phyloP scores from a whole-genome alignment of 2,888 invertebrate species.

The Calephelis perditalis region DNA sequence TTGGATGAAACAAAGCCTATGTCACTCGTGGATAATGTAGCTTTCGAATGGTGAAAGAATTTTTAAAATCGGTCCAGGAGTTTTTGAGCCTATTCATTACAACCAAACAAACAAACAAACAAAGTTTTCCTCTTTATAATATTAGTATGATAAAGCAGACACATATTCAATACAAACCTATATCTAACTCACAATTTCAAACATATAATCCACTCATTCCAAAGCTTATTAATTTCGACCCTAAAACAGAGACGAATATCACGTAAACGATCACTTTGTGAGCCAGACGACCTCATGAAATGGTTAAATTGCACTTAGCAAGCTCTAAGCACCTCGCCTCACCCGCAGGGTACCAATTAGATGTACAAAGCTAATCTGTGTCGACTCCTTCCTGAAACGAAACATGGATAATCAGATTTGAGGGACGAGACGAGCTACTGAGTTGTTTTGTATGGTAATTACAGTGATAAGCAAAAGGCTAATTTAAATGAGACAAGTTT shows the following conservation, averaged over 20 bases:
- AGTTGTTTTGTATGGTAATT: neutral
- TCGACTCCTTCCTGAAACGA: conserved; percentile 38
- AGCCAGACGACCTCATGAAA: conserved; percentile 23
- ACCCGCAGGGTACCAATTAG: conserved; percentile 30
- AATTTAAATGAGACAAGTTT: neutral
- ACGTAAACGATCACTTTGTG: conserved; percentile 36
- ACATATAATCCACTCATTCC: conserved; percentile 10
- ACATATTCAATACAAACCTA: conserved; percentile 5
- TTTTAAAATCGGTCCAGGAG: too few species aligned
- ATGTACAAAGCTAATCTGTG: conserved; percentile 37
- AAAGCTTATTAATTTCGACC: conserved; percentile 33
- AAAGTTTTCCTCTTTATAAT: too few species aligned
- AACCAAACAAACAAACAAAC: too few species aligned
- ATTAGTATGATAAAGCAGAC: too few species aligned
- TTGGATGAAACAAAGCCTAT: too few species aligned
- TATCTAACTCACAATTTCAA: neutral
- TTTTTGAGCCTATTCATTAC: too few species aligned
- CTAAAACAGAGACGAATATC: conserved; percentile 34
- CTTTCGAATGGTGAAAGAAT: too few species aligned
- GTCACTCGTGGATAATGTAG: too few species aligned
- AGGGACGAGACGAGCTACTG: conserved; percentile 12
- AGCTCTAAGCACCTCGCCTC: conserved; percentile 6
- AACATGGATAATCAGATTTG: conserved; percentile 35
- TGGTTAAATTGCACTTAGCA: conserved; percentile 30
- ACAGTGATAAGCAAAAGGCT: neutral